A percentile compares a stretch with the other conserved stretches of the same genome.
These are phyloP conservation scores for Numenius phaeopus DNA, from an alignment of 2,797 vertebrate species.

Conservation along the genomic window DNA sequence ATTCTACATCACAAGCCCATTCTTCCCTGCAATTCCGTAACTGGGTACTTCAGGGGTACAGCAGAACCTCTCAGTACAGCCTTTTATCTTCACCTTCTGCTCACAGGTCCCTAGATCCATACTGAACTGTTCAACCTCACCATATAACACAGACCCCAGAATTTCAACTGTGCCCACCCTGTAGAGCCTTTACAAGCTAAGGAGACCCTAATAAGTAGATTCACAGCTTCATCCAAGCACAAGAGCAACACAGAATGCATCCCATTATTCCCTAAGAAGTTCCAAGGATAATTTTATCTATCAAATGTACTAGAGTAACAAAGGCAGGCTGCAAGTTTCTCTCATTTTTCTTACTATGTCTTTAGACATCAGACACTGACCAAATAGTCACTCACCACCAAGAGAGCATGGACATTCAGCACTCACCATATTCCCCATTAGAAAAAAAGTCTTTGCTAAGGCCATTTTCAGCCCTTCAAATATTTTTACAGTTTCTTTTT, in stretches of 20 bases:
- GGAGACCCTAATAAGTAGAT: background rate
- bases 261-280: background rate
- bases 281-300: background rate
- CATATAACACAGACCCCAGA: background rate
- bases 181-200: background rate
- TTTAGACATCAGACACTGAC: background rate
- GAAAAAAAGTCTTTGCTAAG: background rate
- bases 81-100: background rate
- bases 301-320: background rate
- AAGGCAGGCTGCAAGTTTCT: background rate
- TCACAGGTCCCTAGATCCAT: background rate
- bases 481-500: background rate
- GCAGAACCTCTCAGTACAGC: background rate
- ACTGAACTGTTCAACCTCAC: background rate
- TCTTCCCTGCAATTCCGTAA: background rate
- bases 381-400: background rate
- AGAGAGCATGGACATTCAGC: background rate
- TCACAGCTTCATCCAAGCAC: background rate
- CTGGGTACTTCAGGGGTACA: background rate
- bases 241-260: background rate
- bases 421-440: background rate
- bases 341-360: background rate
- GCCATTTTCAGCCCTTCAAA: background rate
- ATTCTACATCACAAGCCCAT: background rate
- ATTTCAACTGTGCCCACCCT: background rate